Conservation (phyloP, 2,113 vertebrate species). For the Corapipo altera region DNA sequence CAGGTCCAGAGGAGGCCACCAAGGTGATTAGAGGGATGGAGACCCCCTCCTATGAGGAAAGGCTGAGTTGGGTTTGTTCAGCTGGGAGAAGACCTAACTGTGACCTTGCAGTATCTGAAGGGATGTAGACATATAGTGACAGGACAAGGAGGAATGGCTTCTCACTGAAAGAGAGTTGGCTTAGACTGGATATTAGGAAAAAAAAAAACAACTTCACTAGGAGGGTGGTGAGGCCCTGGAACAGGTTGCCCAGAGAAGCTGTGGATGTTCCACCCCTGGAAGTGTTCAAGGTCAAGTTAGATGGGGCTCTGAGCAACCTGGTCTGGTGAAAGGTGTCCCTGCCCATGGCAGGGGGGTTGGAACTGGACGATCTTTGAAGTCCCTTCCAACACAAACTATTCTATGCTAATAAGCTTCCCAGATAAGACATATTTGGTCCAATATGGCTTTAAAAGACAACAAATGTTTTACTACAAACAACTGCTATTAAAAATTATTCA, state of each 20-base stretch:
- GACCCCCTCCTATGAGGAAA: background rate
- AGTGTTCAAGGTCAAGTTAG: rapidly evolving
- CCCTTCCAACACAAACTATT: background rate
- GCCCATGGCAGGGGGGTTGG: background rate
- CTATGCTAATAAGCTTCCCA: background rate
- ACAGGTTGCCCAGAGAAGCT: background rate
- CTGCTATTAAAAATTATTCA: background rate
- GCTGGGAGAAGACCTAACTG: background rate
- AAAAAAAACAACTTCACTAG: background rate
- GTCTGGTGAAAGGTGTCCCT: background rate
- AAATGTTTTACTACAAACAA: background rate
- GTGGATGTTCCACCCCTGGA: background rate
- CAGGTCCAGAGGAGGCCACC: background rate
- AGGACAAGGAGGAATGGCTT: background rate
- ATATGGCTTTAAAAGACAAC: background rate
- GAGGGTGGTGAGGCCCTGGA: background rate
- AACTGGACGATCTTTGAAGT: background rate
- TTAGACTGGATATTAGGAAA: background rate
- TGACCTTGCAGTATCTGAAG: background rate
- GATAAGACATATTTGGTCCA: background rate
- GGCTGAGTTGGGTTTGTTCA: background rate
- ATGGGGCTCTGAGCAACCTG: background rate
- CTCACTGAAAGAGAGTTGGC: background rate
- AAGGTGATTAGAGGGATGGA: background rate
- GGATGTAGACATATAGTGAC: too few species aligned